Evolutionary conservation across 2,797 vertebrate genomes (phyloP).

Genomic region (Arnoldichthys spilopterus): DNA sequence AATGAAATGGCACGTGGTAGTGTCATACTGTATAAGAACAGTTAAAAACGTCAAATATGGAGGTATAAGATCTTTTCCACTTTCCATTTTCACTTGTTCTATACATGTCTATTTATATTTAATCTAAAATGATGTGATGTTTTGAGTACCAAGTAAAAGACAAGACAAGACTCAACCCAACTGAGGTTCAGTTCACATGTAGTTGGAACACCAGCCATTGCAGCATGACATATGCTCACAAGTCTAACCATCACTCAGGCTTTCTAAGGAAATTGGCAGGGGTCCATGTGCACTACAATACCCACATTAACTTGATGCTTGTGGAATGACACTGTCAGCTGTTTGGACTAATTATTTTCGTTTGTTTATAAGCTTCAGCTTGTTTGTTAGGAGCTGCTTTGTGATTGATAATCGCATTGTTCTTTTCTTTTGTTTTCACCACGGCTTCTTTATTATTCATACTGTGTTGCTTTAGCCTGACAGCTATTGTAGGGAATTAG

Average conservation of each 20-base stretch:
- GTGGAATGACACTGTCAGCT: constrained; percentile 69
- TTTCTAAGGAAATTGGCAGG: constrained; percentile 63
- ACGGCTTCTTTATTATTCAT: constrained; percentile 79
- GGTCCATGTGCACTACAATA: constrained; percentile 70
- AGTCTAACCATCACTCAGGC: constrained; percentile 62
- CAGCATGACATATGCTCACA: constrained; percentile 66
- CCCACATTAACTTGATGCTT: constrained; percentile 69
- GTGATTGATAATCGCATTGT: constrained; percentile 77
- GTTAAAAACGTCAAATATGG: too few species aligned
- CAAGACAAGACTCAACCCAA: background rate
- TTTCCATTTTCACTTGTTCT: too few species aligned
- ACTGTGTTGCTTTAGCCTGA: constrained; percentile 67
- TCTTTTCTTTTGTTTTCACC: constrained; percentile 69
- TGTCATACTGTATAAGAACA: too few species aligned
- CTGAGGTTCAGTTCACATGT: background rate
- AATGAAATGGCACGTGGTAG: too few species aligned
- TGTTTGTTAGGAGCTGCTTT: constrained; percentile 59
- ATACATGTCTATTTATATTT: background rate
- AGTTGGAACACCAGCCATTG: constrained; percentile 61
- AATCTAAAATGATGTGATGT: background rate
- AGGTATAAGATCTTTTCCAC: too few species aligned
- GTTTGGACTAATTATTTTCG: constrained; percentile 74
- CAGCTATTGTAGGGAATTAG: constrained; percentile 76
- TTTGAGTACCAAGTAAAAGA: background rate
- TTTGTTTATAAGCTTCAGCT: constrained; percentile 67